Evolutionary conservation across 2,113 vertebrate species (phyloP), one percentile per base, ranked within the genome.

Genomic region (Silurus meridionalis): DNA sequence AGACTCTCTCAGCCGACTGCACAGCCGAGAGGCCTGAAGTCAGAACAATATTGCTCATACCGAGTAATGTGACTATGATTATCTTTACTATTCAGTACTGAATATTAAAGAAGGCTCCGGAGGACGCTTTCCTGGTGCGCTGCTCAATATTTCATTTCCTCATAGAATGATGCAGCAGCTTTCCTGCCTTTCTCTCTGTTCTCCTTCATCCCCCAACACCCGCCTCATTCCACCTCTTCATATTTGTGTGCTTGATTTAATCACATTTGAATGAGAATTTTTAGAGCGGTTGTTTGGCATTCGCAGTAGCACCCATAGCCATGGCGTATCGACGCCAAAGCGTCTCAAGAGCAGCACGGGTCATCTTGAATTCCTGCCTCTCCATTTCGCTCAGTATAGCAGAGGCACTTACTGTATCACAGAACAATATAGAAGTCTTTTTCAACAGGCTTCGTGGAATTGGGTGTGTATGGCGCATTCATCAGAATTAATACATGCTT

Each of bases 71-170:
- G 80, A 9, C 85, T 77, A 52, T 57, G 60, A 83, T 87, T 87
- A 83, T 87, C 81, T 77, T 66, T 77, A 78, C 60, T 78, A 48
- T 86, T 84, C 67, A 75, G 80, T 82, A 81, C 64, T 74, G 69
- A 89, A 89, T 88, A 78, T 78, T 85, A 83, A 66, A 23, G 50
- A 80, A 17, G 60, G 75, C 19, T 86, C 50, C 11, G 0, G 66
- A 77, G 82, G 50, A 57, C 37, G 21, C 52, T 46, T 82, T 78
- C 86, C 37, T 86, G 71, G 61, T 80, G 80, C 46, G 74, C 79
- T 61, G 53, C 74, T 74, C 82, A 86, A 83, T 64, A 77, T 88
- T 86, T 89, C 75, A 89, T 87, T 87, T 89, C 81, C 88, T 90
- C 48, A 69, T 8, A 55, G 57, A 61, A 53, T 88, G 86, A 83